These are phyloP conservation scores for Nannospalax galili DNA, from an alignment of 2,113 vertebrate species.

Conservation along the genomic window DNA sequence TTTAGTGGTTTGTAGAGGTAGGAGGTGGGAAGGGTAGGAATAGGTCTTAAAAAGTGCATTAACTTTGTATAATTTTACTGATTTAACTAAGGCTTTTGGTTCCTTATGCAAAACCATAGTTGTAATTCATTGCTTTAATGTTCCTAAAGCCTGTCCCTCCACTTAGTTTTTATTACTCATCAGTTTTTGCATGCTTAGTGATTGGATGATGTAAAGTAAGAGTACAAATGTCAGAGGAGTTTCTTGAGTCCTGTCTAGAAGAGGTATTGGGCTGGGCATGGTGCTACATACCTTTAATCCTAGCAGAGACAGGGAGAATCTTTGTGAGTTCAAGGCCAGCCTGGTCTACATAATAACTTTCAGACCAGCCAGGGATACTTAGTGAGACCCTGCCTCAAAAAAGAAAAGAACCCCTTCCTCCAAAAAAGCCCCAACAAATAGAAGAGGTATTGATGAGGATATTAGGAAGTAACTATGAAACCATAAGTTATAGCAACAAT, in stretches of 20 bases:
- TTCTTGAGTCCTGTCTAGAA: background rate
- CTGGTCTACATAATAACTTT: too few species aligned
- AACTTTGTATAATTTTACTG: background rate
- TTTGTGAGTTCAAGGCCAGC: too few species aligned
- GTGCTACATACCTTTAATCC: background rate
- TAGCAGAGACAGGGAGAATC: too few species aligned
- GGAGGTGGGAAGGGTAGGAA: background rate
- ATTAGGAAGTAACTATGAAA: background rate
- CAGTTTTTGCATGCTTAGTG: background rate
- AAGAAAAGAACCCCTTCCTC: too few species aligned
- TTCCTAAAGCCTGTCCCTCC: background rate
- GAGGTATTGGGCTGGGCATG: background rate
- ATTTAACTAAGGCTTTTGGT: background rate
- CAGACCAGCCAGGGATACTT: too few species aligned
- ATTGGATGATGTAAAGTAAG: background rate
- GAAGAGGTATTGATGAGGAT: background rate
- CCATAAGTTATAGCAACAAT: background rate
- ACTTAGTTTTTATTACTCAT: conserved; percentile 20
- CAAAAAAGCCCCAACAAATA: background rate
- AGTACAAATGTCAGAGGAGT: background rate
- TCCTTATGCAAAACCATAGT: background rate
- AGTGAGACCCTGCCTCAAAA: too few species aligned
- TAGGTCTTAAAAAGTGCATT: background rate
- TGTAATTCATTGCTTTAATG: conserved; percentile 1
- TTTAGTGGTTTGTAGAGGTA: background rate